Evolutionary conservation across 1,140 invertebrate genomes (phyloP).

Genomic region (Zaprionus gabonicus): DNA sequence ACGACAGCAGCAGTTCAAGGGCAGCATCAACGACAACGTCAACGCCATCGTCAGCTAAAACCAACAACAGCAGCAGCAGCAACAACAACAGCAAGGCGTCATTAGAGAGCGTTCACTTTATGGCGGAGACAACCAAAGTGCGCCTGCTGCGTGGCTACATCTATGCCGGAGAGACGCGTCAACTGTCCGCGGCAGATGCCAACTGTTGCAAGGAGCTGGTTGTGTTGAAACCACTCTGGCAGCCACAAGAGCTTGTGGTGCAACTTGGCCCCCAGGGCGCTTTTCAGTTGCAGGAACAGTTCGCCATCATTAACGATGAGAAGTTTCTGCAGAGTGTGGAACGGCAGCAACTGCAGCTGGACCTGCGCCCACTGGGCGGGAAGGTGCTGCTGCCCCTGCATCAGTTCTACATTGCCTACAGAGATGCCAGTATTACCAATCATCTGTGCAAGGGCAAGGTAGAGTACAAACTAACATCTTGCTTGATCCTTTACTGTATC

Average conservation of each 20-base stretch:
- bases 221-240: slow-evolving; percentile 75
- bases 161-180: slow-evolving; percentile 62
- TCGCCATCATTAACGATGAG: slow-evolving; percentile 86
- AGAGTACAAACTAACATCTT: neutral
- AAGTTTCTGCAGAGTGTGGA: slow-evolving; percentile 86
- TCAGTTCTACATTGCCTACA: slow-evolving; percentile 87
- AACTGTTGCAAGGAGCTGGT: slow-evolving; percentile 54
- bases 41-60: slow-evolving; percentile 28
- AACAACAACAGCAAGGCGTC: slow-evolving; percentile 59
- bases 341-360: slow-evolving; percentile 86
- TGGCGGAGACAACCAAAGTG: slow-evolving; percentile 74
- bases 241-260: slow-evolving; percentile 42
- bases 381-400: slow-evolving; percentile 86
- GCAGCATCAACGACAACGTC: slow-evolving; percentile 28
- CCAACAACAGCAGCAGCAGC: slow-evolving; percentile 11
- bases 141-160: slow-evolving; percentile 75
- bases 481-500: neutral
- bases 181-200: slow-evolving; percentile 39
- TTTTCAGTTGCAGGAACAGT: slow-evolving; percentile 84
- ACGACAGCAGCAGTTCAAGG: slow-evolving; percentile 35
- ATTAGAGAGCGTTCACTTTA: slow-evolving; percentile 65
- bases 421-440: slow-evolving; percentile 86
- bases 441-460: slow-evolving; percentile 85
- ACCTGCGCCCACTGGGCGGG: slow-evolving; percentile 86
- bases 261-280: slow-evolving; percentile 20